phyloP scores from a whole-genome alignment of 1,140 invertebrate species.

The Drosophila rhopaloa region DNA sequence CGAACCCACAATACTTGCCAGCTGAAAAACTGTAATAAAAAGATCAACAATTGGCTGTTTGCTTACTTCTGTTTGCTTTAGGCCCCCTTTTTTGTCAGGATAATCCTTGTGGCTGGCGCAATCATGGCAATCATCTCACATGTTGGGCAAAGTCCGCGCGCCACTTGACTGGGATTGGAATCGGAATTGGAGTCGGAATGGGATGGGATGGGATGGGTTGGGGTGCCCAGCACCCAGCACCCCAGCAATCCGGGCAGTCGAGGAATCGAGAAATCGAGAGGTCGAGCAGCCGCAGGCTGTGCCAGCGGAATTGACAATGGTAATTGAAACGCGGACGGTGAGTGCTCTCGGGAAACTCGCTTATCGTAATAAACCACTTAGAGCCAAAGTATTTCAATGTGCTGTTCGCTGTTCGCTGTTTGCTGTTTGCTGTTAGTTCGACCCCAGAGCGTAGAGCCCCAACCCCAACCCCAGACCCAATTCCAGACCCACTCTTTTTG shows the following conservation, averaged over 20 bases:
- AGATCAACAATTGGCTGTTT: conserved; percentile 13
- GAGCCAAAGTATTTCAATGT: conserved; percentile 42
- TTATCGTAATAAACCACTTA: conserved; percentile 79
- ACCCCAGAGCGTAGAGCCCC: neutral
- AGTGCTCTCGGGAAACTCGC: conserved; percentile 57
- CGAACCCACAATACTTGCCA: neutral
- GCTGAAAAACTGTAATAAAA: neutral
- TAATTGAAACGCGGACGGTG: conserved; percentile 70
- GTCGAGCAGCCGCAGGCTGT: conserved; percentile 1
- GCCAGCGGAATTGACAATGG: conserved; percentile 68
- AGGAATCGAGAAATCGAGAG: neutral
- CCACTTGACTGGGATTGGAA: conserved; percentile 51
- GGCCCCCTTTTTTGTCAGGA: neutral
- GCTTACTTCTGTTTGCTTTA: conserved; percentile 8
- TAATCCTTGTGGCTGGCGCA: conserved; percentile 61
- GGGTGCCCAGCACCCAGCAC: neutral
- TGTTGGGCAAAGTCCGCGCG: conserved; percentile 22
- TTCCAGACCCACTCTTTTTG: no score
- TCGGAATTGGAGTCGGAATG: neutral
- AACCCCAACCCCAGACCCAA: no score
- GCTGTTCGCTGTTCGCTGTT: neutral
- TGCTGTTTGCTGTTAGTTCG: conserved; percentile 1
- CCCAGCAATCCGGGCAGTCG: neutral
- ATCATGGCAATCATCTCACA: conserved; percentile 59
- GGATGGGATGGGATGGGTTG: neutral